Conservation (phyloP, 2,113 vertebrate species). For the Hippocampus mohnikei region DNA sequence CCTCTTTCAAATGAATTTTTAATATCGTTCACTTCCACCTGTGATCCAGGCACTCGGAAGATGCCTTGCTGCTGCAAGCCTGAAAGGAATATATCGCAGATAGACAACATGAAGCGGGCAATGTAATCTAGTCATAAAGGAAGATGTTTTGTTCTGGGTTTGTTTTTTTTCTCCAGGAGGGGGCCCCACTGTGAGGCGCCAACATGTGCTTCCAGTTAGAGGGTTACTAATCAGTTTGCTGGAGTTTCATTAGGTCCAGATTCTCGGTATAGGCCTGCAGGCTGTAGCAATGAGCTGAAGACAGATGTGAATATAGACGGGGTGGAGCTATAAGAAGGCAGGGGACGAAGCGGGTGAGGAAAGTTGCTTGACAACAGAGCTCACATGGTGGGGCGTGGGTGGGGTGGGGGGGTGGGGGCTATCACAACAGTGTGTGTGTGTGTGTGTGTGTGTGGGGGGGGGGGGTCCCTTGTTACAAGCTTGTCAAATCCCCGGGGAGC, state of each 20-base stretch:
- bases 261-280: conserved; percentile 51
- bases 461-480: conserved; percentile 44
- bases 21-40: conserved; percentile 98
- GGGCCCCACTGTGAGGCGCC: conserved; percentile 47
- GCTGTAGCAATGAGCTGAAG: conserved; percentile 52
- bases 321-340: conserved; percentile 29
- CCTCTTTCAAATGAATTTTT: conserved; percentile 99
- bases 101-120: conserved; percentile 56
- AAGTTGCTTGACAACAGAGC: neutral
- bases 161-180: conserved; percentile 37
- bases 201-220: conserved; percentile 68
- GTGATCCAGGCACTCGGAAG: conserved; percentile 95
- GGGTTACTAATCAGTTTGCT: conserved; percentile 66
- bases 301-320: conserved; percentile 62
- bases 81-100: conserved; percentile 56
- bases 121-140: conserved; percentile 61
- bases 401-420: conserved; percentile 21
- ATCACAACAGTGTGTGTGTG: conserved; percentile 38
- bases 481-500: conserved; percentile 37
- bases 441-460: conserved; percentile 20
- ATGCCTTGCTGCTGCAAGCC: conserved; percentile 97
- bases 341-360: neutral
- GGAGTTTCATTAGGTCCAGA: conserved; percentile 71
- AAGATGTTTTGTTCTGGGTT: conserved; percentile 29
- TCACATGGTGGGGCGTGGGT: neutral